Evolutionary conservation across 2,113 vertebrate genomes (phyloP).

Genomic region (Aldabrachelys gigantea): DNA sequence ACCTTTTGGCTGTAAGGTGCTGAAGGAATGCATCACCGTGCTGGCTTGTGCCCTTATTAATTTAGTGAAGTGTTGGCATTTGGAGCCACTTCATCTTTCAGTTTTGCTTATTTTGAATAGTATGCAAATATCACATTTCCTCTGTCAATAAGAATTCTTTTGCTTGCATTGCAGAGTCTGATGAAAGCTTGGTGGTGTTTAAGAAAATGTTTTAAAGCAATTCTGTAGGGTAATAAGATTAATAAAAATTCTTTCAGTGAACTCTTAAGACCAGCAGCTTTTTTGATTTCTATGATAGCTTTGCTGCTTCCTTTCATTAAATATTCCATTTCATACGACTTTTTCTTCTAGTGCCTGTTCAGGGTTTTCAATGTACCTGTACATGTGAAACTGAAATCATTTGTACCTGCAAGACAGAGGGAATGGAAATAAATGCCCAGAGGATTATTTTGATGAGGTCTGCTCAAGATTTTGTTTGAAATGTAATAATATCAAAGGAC

Average conservation of each 20-base stretch:
- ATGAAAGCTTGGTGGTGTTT: constrained; percentile 49
- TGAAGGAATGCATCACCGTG: background rate
- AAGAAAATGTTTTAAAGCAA: constrained; percentile 60
- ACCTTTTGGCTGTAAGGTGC: background rate
- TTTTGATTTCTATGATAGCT: constrained; percentile 63
- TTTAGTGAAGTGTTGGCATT: background rate
- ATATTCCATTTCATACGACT: constrained; percentile 63
- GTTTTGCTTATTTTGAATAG: background rate
- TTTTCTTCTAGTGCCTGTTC: constrained; percentile 37
- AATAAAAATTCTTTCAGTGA: constrained; percentile 68
- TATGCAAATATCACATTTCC: background rate
- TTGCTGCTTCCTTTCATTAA: constrained; percentile 69
- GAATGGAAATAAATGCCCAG: constrained; percentile 48
- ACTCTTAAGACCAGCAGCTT: constrained; percentile 59
- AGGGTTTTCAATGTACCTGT: constrained; percentile 36
- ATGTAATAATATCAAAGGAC: constrained; percentile 59
- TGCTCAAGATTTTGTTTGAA: constrained; percentile 68
- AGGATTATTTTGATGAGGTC: constrained; percentile 66
- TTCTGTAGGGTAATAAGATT: constrained; percentile 70
- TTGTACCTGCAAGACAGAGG: constrained; percentile 58
- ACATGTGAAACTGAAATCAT: constrained; percentile 68
- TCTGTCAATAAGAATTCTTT: constrained; percentile 21
- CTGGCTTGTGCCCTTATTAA: background rate
- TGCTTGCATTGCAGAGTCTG: constrained; percentile 6
- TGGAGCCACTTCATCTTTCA: background rate